Percentiles rank a stretch among this genome's conserved stretches.
These are phyloP conservation scores for Agapetus fuscipes DNA, from an alignment of 2,888 invertebrate species.

Conservation along the genomic window DNA sequence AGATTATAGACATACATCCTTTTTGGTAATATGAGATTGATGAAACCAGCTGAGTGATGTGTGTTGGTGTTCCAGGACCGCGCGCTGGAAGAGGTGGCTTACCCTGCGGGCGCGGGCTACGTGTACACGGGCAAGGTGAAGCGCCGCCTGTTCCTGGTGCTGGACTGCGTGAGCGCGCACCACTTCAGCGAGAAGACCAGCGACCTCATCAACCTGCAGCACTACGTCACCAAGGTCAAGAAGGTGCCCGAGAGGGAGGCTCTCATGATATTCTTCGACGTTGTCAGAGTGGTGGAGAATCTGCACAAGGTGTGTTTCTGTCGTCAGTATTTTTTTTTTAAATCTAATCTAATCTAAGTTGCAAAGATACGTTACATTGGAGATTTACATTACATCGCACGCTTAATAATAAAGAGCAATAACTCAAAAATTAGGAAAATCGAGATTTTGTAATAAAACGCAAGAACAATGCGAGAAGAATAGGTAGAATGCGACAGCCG, in stretches of 20 bases:
- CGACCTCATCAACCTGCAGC: conserved; percentile 58
- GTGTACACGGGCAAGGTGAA: conserved; percentile 48
- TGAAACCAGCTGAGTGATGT: too few relatives aligned
- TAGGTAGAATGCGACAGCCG: too few relatives aligned
- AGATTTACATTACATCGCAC: too few relatives aligned
- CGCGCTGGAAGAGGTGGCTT: conserved; percentile 54
- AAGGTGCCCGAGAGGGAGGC: conserved; percentile 66
- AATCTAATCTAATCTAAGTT: too few relatives aligned
- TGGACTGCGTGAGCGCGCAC: conserved; percentile 64
- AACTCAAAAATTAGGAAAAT: too few relatives aligned
- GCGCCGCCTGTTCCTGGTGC: conserved; percentile 56
- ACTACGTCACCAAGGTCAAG: conserved; percentile 68
- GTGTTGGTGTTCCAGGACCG: conserved; percentile 46
- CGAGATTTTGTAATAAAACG: too few relatives aligned
- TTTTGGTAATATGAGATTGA: too few relatives aligned
- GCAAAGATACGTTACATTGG: too few relatives aligned
- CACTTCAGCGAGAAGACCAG: conserved; percentile 48
- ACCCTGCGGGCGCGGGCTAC: conserved; percentile 36
- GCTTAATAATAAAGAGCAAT: too few relatives aligned
- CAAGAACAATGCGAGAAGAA: too few relatives aligned
- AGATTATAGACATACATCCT: too few relatives aligned
- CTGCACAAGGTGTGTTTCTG: conserved; percentile 65
- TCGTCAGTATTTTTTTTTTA: too few relatives aligned
- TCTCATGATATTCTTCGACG: conserved; percentile 62
- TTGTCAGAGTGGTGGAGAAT: conserved; percentile 61